phyloP scores from a whole-genome alignment of 2,797 vertebrate species.

The Sparidentex hasta region DNA sequence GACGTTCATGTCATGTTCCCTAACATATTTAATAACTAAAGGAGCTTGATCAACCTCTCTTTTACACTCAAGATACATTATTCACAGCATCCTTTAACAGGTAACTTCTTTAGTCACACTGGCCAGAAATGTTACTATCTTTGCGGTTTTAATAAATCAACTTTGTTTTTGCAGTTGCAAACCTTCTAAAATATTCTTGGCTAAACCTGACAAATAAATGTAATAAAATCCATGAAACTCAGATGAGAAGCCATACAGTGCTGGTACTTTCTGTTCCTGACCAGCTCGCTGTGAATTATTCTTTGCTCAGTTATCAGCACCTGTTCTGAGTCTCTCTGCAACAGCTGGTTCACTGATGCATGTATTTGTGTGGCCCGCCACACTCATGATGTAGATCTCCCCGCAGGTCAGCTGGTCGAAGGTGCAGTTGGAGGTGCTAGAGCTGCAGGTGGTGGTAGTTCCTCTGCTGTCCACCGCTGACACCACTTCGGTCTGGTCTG shows the following conservation, averaged over 20 bases:
- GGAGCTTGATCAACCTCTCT: background rate
- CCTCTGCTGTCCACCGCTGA: slow-evolving; percentile 71
- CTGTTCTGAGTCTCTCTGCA: slow-evolving; percentile 66
- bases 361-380: slow-evolving; percentile 72
- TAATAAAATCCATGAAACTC: background rate
- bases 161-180: background rate
- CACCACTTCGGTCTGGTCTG: slow-evolving; percentile 78
- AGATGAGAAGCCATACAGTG: background rate
- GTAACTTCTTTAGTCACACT: background rate
- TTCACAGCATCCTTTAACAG: too few relatives aligned
- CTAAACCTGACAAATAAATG: background rate
- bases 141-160: background rate
- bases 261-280: background rate
- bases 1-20: background rate
- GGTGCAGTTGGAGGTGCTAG: slow-evolving; percentile 75
- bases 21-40: background rate
- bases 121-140: background rate
- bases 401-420: slow-evolving; percentile 82
- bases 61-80: background rate
- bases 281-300: background rate
- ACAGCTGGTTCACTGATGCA: slow-evolving; percentile 74
- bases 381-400: slow-evolving; percentile 76
- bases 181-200: background rate
- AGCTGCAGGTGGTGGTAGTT: slow-evolving; percentile 68
- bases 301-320: slow-evolving; percentile 50